Conservation (phyloP, 92 coral and sea anemone species). For the Galaxea fascicularis region DNA sequence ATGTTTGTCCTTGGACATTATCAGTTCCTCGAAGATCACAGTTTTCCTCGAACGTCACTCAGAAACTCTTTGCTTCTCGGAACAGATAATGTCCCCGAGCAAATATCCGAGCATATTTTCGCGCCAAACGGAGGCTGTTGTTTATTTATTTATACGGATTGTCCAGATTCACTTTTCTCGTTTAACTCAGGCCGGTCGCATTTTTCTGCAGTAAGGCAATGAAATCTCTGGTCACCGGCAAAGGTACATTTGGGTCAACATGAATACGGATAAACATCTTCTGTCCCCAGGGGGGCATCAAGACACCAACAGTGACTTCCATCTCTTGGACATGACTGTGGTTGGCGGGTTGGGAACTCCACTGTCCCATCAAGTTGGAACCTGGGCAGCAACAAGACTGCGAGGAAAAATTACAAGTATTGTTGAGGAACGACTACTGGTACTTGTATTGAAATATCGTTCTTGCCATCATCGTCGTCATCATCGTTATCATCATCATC, state of each 20-base stretch:
- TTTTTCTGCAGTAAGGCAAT: conserved; percentile 79
- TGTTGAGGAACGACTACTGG: background rate
- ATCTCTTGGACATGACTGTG: conserved; percentile 66
- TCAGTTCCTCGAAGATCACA: too few species aligned
- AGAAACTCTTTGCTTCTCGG: too few species aligned
- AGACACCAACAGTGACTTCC: conserved; percentile 72
- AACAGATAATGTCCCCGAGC: too few species aligned
- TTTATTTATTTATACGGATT: background rate
- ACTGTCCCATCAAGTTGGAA: conserved; percentile 58
- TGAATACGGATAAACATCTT: conserved; percentile 74
- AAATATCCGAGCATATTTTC: too few species aligned
- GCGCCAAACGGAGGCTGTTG: too few species aligned
- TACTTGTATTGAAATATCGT: background rate
- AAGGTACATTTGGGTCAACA: conserved; percentile 66
- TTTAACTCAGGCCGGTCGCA: conserved; percentile 45
- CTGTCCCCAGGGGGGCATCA: conserved; percentile 90
- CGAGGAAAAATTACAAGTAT: background rate
- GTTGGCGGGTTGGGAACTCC: conserved; percentile 55
- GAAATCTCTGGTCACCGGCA: conserved; percentile 79
- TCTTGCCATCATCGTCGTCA: too few species aligned
- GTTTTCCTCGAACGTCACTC: too few species aligned
- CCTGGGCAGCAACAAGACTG: conserved; percentile 59
- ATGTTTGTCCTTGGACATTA: too few species aligned
- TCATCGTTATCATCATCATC: too few species aligned
- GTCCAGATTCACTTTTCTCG: background rate